Percentiles rank a stretch among this genome's conserved stretches.
Evolutionary conservation across 92 coral and sea anemone species (phyloP).

Genomic region (Zoanthus gigantus): DNA sequence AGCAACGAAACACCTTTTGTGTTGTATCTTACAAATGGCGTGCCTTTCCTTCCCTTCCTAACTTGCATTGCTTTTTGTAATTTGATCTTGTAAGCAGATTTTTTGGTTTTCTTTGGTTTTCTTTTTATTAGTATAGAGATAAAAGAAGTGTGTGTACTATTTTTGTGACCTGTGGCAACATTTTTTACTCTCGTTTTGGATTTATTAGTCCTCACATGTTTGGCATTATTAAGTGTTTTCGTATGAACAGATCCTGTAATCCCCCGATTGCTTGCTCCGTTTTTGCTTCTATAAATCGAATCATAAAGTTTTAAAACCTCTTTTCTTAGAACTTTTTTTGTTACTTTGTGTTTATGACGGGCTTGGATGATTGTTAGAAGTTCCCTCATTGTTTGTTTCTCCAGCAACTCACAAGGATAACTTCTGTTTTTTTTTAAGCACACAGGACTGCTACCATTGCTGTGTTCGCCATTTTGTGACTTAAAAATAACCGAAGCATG

Average conservation of each 20-base stretch:
- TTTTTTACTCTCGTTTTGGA: background rate
- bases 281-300: background rate
- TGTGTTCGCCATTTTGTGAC: background rate
- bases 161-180: background rate
- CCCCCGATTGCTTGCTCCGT: background rate
- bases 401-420: background rate
- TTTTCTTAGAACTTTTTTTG: conserved; percentile 12
- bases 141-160: background rate
- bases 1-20: background rate
- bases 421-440: background rate
- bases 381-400: conserved; percentile 34
- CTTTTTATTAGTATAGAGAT: background rate
- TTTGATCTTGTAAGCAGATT: background rate
- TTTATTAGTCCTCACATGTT: background rate
- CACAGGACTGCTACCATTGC: background rate
- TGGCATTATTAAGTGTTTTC: background rate
- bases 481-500: conserved; percentile 29
- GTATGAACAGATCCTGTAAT: background rate
- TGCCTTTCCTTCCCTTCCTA: background rate
- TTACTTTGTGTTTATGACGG: conserved; percentile 31
- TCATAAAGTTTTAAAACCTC: conserved; percentile 25
- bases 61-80: background rate
- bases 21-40: background rate
- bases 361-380: conserved; percentile 32
- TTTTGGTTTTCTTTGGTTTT: background rate